Percentiles rank a stretch among this genome's conserved stretches.
These are phyloP conservation scores for Platysternon megacephalum DNA, from an alignment of 2,113 vertebrate genomes.

Conservation along the genomic window DNA sequence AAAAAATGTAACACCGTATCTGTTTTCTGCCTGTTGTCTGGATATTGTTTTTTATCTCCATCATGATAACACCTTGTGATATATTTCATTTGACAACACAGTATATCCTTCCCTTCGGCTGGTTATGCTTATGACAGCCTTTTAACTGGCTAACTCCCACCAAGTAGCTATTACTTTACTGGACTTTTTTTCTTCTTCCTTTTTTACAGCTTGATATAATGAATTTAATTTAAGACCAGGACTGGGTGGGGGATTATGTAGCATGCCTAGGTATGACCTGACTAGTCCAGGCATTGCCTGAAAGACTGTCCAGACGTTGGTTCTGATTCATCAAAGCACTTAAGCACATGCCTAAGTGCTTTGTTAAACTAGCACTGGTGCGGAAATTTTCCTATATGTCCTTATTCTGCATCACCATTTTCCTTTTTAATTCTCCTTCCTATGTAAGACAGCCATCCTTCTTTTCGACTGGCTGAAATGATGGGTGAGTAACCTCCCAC, in stretches of 20 bases:
- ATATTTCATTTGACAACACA: neutral
- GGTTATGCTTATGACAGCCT: neutral
- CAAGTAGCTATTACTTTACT: neutral
- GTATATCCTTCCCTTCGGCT: neutral
- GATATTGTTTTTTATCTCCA: neutral
- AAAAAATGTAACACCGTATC: neutral
- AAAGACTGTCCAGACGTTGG: neutral
- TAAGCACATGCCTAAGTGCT: neutral
- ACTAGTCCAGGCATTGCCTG: neutral
- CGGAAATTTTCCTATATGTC: neutral
- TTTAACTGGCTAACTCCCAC: neutral
- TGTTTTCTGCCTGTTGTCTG: neutral
- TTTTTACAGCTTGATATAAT: neutral
- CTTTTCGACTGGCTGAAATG: neutral
- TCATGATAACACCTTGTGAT: neutral
- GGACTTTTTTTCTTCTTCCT: neutral
- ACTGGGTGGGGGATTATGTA: neutral
- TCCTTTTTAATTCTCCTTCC: neutral
- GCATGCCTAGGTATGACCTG: neutral
- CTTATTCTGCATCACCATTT: neutral
- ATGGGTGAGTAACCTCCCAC: neutral
- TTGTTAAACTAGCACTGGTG: rapidly evolving
- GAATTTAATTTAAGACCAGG: neutral
- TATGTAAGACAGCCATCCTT: rapidly evolving
- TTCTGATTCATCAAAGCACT: neutral